Evolutionary conservation across 2,888 invertebrate species (phyloP).

Genomic region (Teinopalpus imperialis): DNA sequence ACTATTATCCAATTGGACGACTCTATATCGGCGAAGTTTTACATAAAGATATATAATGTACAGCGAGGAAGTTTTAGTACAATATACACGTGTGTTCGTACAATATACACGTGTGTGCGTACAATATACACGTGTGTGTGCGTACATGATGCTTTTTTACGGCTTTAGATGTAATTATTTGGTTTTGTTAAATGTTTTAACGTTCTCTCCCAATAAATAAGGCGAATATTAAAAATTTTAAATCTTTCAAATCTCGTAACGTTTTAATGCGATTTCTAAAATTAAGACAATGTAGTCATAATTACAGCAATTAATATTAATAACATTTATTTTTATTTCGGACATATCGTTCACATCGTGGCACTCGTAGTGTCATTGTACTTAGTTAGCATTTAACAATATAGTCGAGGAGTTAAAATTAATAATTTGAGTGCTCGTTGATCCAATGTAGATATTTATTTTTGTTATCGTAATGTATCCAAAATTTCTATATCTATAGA

Average conservation of each 20-base stretch:
- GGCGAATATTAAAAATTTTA: slow-evolving; percentile 35
- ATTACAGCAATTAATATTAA: slow-evolving; percentile 8
- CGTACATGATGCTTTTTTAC: slow-evolving; percentile 42
- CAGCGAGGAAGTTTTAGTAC: slow-evolving; percentile 41
- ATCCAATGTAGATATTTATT: slow-evolving; percentile 81
- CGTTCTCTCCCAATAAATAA: slow-evolving; percentile 45
- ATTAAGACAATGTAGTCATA: slow-evolving; percentile 10
- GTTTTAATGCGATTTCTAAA: slow-evolving; percentile 7
- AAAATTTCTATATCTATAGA: slow-evolving; percentile 73
- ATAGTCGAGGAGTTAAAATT: slow-evolving; percentile 71
- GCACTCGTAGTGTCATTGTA: slow-evolving; percentile 63
- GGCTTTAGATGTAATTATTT: slow-evolving; percentile 64
- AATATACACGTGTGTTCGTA: slow-evolving; percentile 18
- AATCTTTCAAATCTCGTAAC: slow-evolving; percentile 26
- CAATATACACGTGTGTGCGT: too few species aligned
- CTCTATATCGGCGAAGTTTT: slow-evolving; percentile 43
- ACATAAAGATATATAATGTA: slow-evolving; percentile 44
- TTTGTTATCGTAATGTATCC: slow-evolving; percentile 79
- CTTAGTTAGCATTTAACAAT: slow-evolving; percentile 73
- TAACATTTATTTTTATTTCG: slow-evolving; percentile 6
- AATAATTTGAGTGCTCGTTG: slow-evolving; percentile 73
- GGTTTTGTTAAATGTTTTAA: slow-evolving; percentile 56
- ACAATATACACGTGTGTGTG: slow-evolving; percentile 3
- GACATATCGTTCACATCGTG: slow-evolving; percentile 27
- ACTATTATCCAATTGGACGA: slow-evolving; percentile 27